phyloP scores from a whole-genome alignment of 2,888 invertebrate species.

The Cephus pygmeus region DNA sequence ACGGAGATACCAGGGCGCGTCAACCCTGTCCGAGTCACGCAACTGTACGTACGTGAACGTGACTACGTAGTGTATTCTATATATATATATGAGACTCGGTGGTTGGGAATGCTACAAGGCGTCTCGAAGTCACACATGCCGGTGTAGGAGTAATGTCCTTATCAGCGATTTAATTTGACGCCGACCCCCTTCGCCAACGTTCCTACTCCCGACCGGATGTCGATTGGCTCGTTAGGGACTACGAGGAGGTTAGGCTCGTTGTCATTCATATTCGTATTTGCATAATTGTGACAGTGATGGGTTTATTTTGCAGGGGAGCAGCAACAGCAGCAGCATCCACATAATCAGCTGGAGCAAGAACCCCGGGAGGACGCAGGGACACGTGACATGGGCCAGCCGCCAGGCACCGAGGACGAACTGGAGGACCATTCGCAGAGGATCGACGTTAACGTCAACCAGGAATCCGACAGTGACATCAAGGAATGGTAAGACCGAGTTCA shows the following conservation, averaged over 20 bases:
- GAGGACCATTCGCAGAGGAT: constrained; percentile 20
- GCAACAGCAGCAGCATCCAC: constrained; percentile 27
- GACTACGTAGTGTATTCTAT: background rate
- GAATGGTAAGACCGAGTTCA: constrained; percentile 37
- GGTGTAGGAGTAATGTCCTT: background rate
- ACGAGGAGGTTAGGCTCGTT: constrained; percentile 2
- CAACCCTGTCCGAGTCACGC: background rate
- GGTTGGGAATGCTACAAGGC: background rate
- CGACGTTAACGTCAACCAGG: constrained; percentile 30
- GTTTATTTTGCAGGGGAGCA: constrained; percentile 36
- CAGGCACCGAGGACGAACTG: constrained; percentile 13
- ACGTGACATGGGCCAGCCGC: constrained; percentile 21
- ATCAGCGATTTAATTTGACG: background rate
- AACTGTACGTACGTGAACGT: background rate
- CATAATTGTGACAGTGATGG: constrained; percentile 32
- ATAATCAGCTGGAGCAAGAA: constrained; percentile 2
- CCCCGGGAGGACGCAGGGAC: constrained; percentile 34
- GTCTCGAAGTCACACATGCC: background rate
- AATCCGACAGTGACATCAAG: constrained; percentile 38
- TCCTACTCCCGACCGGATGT: background rate
- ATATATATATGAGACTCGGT: background rate
- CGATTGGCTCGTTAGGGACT: background rate
- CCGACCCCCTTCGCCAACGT: background rate
- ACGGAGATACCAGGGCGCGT: background rate
- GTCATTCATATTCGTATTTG: constrained; percentile 24